phyloP scores from a whole-genome alignment of 2,797 vertebrate genomes.

The Scleropages formosus region DNA sequence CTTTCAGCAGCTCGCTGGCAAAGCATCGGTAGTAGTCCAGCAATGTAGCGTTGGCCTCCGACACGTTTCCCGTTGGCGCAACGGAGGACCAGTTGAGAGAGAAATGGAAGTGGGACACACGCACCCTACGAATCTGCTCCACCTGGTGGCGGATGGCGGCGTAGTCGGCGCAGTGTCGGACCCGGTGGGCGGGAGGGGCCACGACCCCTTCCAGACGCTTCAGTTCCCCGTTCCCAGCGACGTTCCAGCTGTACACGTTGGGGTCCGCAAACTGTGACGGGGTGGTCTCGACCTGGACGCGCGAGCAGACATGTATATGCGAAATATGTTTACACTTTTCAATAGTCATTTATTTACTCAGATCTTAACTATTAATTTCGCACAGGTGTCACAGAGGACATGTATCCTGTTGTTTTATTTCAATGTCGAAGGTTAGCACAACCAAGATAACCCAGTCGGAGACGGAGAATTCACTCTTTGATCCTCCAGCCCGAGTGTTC shows the following conservation, averaged over 20 bases:
- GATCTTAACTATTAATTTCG: neutral
- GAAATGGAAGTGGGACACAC: constrained; percentile 87
- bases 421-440: constrained; percentile 23
- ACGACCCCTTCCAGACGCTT: constrained; percentile 72
- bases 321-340: neutral
- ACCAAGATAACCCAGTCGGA: constrained; percentile 7
- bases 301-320: neutral
- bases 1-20: constrained; percentile 77
- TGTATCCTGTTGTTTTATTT: constrained; percentile 1
- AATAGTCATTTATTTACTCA: neutral
- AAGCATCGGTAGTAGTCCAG: constrained; percentile 88
- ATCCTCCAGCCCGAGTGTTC: neutral
- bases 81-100: constrained; percentile 88
- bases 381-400: neutral
- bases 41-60: constrained; percentile 75
- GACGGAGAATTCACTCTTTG: neutral
- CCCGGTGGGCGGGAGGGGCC: constrained; percentile 54
- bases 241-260: constrained; percentile 87
- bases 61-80: constrained; percentile 76
- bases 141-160: constrained; percentile 79
- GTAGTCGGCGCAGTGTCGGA: constrained; percentile 79
- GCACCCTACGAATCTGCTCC: constrained; percentile 69
- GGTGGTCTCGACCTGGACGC: constrained; percentile 79
- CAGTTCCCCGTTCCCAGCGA: constrained; percentile 79
- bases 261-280: constrained; percentile 85